phyloP scores from a whole-genome alignment of 2,797 vertebrate genomes.

The Oreortyx pictus region DNA sequence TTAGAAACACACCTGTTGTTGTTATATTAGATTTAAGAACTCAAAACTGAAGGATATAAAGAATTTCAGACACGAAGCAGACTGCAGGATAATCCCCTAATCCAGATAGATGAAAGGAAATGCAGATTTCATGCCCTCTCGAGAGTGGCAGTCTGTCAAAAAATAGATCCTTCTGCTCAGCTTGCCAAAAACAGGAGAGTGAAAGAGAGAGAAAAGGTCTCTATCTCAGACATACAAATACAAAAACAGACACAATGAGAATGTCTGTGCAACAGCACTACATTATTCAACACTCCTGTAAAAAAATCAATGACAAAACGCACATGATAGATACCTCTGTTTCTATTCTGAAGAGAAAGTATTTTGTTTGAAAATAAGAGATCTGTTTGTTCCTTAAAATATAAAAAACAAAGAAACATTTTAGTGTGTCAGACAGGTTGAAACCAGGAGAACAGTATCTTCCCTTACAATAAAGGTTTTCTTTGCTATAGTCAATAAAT shows the following conservation, averaged over 20 bases:
- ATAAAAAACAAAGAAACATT: background rate
- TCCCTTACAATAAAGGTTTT: background rate
- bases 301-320: background rate
- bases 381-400: background rate
- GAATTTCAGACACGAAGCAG: slow-evolving; percentile 36
- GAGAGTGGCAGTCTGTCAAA: slow-evolving; percentile 62
- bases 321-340: background rate
- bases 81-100: slow-evolving; percentile 67
- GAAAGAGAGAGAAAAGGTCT: background rate
- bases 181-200: slow-evolving; percentile 25
- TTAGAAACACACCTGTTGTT: slow-evolving; percentile 60
- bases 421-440: background rate
- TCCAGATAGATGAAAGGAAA: slow-evolving; percentile 70
- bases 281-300: background rate
- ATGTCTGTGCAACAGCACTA: background rate
- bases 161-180: slow-evolving; percentile 49
- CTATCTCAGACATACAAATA: background rate
- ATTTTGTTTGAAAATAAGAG: background rate
- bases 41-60: slow-evolving; percentile 49
- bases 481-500: background rate
- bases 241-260: background rate
- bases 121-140: slow-evolving; percentile 71
- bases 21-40: slow-evolving; percentile 40
- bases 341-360: background rate
- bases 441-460: background rate